phyloP scores from a whole-genome alignment of 2,113 vertebrate species.

The Nothocercus nigrocapillus region DNA sequence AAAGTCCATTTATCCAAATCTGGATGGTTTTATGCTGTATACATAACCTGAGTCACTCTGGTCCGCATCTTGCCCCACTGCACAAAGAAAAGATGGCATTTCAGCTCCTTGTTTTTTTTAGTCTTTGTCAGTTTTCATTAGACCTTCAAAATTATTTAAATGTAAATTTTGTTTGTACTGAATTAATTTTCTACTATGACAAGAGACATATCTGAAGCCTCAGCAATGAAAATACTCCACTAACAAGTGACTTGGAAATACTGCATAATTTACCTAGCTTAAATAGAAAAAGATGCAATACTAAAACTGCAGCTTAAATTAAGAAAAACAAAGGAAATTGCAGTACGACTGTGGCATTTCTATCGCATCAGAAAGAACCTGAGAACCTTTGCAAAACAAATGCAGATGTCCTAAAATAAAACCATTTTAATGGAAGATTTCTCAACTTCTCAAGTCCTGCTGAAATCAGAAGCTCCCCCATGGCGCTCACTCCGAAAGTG shows the following conservation, averaged over 20 bases:
- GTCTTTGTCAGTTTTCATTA: constrained; percentile 11
- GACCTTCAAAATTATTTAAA: constrained; percentile 28
- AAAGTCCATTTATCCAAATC: constrained; percentile 45
- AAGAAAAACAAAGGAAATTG: not conserved
- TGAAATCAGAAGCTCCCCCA: not conserved
- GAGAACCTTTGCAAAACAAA: not conserved
- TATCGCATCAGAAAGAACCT: not conserved
- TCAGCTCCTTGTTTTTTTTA: not conserved
- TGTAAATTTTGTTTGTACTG: not conserved
- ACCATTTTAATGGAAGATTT: not conserved
- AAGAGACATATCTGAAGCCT: not conserved
- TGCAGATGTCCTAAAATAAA: not conserved
- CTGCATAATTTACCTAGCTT: not conserved
- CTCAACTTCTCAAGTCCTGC: not conserved
- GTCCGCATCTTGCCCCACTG: not conserved
- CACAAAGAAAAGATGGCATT: constrained; percentile 2
- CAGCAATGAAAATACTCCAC: not conserved
- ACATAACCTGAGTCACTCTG: not conserved
- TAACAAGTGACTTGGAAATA: not conserved
- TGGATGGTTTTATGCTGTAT: not conserved
- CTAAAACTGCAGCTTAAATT: not conserved
- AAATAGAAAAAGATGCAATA: not conserved
- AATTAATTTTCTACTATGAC: constrained; percentile 14
- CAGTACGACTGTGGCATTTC: not conserved
- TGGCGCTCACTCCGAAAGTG: not conserved